Evolutionary conservation across 2,797 vertebrate species (phyloP).

Genomic region (Glyptemys insculpta): DNA sequence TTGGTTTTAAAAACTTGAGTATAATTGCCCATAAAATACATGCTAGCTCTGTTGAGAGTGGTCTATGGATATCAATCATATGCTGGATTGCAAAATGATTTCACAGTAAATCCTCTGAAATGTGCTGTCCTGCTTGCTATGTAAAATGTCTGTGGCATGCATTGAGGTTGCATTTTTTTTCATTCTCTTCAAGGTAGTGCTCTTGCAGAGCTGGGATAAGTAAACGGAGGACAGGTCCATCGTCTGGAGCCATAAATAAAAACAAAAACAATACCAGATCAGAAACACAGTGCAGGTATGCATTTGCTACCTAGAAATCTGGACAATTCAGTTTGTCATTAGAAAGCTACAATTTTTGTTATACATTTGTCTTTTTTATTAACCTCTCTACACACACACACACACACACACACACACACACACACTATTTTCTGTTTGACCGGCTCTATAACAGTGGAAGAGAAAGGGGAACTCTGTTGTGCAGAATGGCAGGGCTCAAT

Average conservation of each 20-base stretch:
- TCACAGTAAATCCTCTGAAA: constrained; percentile 75
- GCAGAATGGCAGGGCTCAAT: neutral
- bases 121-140: constrained; percentile 62
- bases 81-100: constrained; percentile 74
- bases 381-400: neutral
- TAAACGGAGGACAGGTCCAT: constrained; percentile 68
- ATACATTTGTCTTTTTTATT: neutral
- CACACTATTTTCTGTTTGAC: neutral
- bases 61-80: constrained; percentile 70
- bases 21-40: constrained; percentile 76
- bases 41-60: constrained; percentile 80
- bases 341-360: neutral
- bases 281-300: constrained; percentile 7
- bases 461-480: constrained; percentile 1
- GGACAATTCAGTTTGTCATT: neutral
- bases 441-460: neutral
- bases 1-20: constrained; percentile 80
- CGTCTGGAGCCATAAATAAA: constrained; percentile 68
- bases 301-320: neutral
- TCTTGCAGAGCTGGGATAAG: constrained; percentile 74
- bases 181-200: constrained; percentile 79
- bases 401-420: no score
- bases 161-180: constrained; percentile 79
- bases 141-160: constrained; percentile 82
- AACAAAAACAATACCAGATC: constrained; percentile 34